Base-by-base conservation (phyloP, 1,140 invertebrate species). In the Saccostrea glomerata region DNA sequence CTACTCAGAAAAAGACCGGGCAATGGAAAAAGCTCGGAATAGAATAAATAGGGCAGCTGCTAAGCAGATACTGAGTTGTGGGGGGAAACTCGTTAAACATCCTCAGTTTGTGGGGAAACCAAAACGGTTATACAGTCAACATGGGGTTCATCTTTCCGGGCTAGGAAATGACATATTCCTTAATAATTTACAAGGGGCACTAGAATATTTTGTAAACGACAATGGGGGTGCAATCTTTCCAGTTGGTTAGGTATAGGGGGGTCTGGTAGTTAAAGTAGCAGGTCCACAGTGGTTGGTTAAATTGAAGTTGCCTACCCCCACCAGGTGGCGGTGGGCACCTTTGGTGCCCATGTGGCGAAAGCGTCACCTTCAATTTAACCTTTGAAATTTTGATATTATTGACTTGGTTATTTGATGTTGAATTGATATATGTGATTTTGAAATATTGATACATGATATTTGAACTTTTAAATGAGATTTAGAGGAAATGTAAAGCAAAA, bases 141-240 rank as follows among this genome's bases (percentile, higher is more conserved):
- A 58, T 84, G 30, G 58, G 12, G 54, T 84, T 12, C 83, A 84
- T 56, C 25, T 84, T n/a, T 84, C 83, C 11, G 36, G 58, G 17
- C 58, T 84, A 0, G 83, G 83, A 23, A 84, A 84, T 30, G 25
- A 84, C 54, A 84, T 84, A 25, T 84, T 30, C 54, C 47, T 58
- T 20, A 56, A 84, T 23, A 25, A 54, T 12, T 9, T 84, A 73
- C 66, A 17, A 13, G 20, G 58, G 58, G 47, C 47, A 47, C 5
- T 47, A 9, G 47, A 47, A 9, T 47, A 47, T 47, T 47, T 47
- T 47, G 1, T 47, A 1, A 47, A 47, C 0, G 47, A 47, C 6
- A 47, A 47, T 1, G 4, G 58, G 3, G 58, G 58, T 13, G 20
- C 17, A 0, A 20, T 60, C 17, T 60, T 60, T 60, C 58, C 58